Evolutionary conservation across 2,888 invertebrate genomes (phyloP).

Genomic region (Dastarcus helophoroides): DNA sequence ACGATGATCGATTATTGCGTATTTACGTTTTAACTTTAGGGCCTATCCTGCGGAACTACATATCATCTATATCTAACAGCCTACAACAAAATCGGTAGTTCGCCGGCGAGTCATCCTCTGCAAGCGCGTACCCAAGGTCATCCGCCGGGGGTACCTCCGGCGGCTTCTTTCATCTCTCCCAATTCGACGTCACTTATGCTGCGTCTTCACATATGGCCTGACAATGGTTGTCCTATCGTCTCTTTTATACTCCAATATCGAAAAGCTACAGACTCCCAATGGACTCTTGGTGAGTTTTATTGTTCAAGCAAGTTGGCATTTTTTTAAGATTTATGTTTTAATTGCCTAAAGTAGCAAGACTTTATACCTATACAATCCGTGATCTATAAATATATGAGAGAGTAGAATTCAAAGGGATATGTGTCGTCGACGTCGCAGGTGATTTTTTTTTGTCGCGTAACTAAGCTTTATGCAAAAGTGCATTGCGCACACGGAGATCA

Average conservation of each 20-base stretch:
- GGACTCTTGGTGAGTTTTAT: slow-evolving; percentile 47
- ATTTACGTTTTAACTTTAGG: slow-evolving; percentile 29
- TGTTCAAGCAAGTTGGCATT: no score
- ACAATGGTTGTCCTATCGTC: slow-evolving; percentile 58
- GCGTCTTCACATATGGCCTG: slow-evolving; percentile 59
- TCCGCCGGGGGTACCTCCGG: slow-evolving; percentile 55
- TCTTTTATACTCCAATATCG: slow-evolving; percentile 61
- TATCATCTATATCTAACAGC: slow-evolving; percentile 61
- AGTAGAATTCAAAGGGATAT: no score
- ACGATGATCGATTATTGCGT: neutral
- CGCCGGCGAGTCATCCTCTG: slow-evolving; percentile 54
- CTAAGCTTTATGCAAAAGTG: no score
- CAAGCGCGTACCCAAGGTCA: slow-evolving; percentile 62
- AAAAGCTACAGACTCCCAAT: slow-evolving; percentile 50
- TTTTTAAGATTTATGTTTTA: no score
- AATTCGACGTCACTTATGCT: slow-evolving; percentile 59
- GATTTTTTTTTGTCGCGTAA: no score
- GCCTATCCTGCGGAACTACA: slow-evolving; percentile 58
- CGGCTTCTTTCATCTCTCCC: slow-evolving; percentile 51
- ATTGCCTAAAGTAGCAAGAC: no score
- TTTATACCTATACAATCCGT: no score
- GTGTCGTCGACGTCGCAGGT: no score
- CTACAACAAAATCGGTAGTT: slow-evolving; percentile 60
- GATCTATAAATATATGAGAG: no score
- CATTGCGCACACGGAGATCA: no score